Base-by-base conservation (phyloP, 2,888 invertebrate genomes). In the Bombyx huttoni region DNA sequence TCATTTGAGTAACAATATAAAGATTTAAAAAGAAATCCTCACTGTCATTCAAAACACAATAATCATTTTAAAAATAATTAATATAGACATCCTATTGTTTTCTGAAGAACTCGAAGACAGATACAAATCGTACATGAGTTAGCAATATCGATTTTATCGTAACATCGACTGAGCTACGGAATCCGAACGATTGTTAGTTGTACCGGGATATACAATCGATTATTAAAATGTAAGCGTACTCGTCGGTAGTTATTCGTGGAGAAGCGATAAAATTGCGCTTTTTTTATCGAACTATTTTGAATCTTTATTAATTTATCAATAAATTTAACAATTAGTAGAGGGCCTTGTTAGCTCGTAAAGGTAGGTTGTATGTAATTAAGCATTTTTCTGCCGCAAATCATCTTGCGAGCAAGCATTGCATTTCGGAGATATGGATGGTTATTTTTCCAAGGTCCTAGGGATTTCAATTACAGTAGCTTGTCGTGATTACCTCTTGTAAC, bases 181-280 rank as follows among this genome's bases (percentile, higher is more conserved):
- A 70, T 77, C 70, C 68, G 72, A 73, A 59, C 65, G 68, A 77
- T 75, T 74, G 74, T 75, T 71, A 65, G 61, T 61, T 57, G 48
- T 56, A 61, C 59, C 58, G 62, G 65, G 65, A 69, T 71, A 73
- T 71, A 75, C 75, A 75, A 75, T 75, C 73, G 75, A 78, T 81
- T 78, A 81, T 81, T 81, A 78, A 78, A 79, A 78, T 76, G 75
- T 82, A 78, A 78, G 68, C 74, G 73, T 66, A 70, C 68, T 70
- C 70, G 63, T 66, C 65, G 64, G 73, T 71, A 74, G 74, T 70
- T 73, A 75, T 78, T 78, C 76, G 53, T 56, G 56, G 48, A 50
- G 57, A 45, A 53, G 51, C 52, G 47, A 57, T 80, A 80, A 81
- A 72, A 80, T 77, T 69, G 40, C 55, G 64, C 73, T 60, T 10